A percentile compares a stretch with the other conserved stretches of the same genome.
Evolutionary conservation across 1,140 invertebrate species (phyloP).

Genomic region (Wasmannia auropunctata): DNA sequence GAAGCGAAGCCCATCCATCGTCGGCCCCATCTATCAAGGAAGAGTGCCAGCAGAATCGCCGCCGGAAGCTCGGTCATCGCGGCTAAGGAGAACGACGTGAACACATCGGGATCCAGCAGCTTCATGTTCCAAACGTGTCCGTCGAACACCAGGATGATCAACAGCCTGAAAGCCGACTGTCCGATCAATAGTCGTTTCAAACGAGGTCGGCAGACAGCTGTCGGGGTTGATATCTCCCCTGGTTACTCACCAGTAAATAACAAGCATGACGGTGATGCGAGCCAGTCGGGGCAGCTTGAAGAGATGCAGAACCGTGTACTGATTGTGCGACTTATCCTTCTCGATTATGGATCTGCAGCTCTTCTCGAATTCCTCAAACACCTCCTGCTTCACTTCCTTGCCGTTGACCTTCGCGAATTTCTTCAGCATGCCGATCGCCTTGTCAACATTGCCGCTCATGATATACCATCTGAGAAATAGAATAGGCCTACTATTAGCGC

Average conservation of each 20-base stretch:
- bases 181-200: not conserved
- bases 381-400: conserved; percentile 89
- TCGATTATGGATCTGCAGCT: conserved; percentile 88
- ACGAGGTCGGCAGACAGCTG: not conserved
- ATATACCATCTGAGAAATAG: conserved; percentile 88
- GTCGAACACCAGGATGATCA: conserved; percentile 93
- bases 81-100: conserved; percentile 94
- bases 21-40: conserved; percentile 93
- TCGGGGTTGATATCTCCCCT: not conserved
- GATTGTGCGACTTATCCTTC: conserved; percentile 88
- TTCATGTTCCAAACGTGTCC: conserved; percentile 94
- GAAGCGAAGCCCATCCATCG: conserved; percentile 93
- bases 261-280: conserved; percentile 90
- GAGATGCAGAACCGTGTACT: conserved; percentile 92
- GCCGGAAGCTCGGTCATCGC: conserved; percentile 94
- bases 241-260: conserved; percentile 90
- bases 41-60: conserved; percentile 92
- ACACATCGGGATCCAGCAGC: conserved; percentile 91
- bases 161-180: conserved; percentile 86
- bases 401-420: conserved; percentile 93
- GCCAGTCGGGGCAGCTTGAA: conserved; percentile 91
- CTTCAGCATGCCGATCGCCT: conserved; percentile 91
- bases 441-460: conserved; percentile 91
- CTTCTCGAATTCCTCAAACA: conserved; percentile 91
- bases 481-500: not conserved